These are phyloP conservation scores for Ceyx cyanopectus DNA, from an alignment of 2,113 vertebrate species.

Conservation along the genomic window DNA sequence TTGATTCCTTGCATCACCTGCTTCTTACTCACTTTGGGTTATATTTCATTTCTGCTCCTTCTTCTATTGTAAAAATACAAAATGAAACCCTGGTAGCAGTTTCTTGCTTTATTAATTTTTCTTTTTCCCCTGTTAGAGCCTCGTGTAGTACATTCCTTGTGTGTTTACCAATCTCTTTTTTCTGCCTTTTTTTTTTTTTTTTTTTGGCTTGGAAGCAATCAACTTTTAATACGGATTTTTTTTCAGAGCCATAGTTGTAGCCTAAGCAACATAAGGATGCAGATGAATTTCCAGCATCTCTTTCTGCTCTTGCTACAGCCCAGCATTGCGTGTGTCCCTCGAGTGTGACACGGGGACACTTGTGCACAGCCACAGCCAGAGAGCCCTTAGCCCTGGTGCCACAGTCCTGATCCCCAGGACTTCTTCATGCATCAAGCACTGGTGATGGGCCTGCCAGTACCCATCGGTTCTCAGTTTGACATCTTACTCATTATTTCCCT, in stretches of 20 bases:
- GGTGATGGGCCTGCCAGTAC: not conserved
- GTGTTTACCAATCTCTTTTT: not conserved
- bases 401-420: not conserved
- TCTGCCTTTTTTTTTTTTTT: not conserved
- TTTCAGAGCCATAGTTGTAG: not conserved
- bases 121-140: not conserved
- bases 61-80: not conserved
- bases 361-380: fast-evolving
- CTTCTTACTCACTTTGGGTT: not conserved
- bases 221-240: not conserved
- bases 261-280: not conserved
- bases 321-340: fast-evolving
- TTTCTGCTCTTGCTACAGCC: not conserved
- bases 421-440: not conserved
- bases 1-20: not conserved
- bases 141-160: not conserved
- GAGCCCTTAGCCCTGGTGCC: not conserved
- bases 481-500: not conserved
- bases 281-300: not conserved
- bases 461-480: not conserved
- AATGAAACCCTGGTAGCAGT: not conserved
- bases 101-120: not conserved
- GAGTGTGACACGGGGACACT: not conserved
- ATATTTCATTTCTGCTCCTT: not conserved
- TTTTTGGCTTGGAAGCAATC: not conserved